Evolutionary conservation across 2,888 invertebrate genomes (phyloP).

Genomic region (Leptopilina drosophilae): DNA sequence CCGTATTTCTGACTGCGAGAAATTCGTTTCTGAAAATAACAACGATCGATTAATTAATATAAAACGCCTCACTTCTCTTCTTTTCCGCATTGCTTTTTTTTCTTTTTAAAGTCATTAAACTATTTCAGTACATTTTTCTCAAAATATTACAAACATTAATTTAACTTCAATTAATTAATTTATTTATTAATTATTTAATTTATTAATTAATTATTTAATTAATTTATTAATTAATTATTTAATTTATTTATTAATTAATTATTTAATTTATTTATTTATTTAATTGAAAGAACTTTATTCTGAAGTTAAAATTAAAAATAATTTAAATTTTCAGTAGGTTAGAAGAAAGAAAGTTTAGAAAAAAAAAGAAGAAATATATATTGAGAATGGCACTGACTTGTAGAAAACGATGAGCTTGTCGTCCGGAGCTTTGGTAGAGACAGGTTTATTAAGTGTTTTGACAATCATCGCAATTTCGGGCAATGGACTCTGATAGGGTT

Average conservation of each 20-base stretch:
- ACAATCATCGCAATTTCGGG: constrained; percentile 88
- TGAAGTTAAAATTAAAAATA: no score
- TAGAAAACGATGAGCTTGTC: constrained; percentile 92
- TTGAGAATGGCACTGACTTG: constrained; percentile 81
- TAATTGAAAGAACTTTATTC: no score
- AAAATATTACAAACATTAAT: no score
- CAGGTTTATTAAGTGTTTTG: constrained; percentile 83
- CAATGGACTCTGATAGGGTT: constrained; percentile 89
- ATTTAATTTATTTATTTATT: no score
- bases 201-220: no score
- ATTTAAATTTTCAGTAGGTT: no score
- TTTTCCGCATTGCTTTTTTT: neutral
- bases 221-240: no score
- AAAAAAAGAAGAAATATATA: constrained; percentile 26
- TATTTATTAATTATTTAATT: no score
- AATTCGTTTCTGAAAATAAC: constrained; percentile 86
- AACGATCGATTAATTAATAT: neutral
- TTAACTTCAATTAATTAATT: no score
- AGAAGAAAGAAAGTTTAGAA: neutral
- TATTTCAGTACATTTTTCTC: no score
- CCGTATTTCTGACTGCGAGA: constrained; percentile 93
- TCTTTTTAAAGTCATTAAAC: neutral
- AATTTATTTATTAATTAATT: no score
- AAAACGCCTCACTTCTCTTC: neutral
- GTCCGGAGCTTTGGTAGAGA: constrained; percentile 80